These are phyloP conservation scores for Eulithis prunata DNA, from an alignment of 2,888 invertebrate genomes.

Conservation along the genomic window DNA sequence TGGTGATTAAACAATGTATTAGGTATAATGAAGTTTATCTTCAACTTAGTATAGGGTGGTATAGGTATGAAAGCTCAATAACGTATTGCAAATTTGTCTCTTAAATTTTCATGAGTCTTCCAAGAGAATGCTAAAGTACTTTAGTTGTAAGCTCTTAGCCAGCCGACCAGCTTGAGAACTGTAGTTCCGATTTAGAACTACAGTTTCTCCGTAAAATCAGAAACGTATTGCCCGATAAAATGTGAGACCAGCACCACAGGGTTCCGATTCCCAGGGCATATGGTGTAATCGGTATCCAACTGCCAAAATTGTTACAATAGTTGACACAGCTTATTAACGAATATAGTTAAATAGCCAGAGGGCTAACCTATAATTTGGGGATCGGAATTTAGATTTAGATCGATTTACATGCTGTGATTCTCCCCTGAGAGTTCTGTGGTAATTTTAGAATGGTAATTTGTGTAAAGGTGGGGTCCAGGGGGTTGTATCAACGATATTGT, in stretches of 20 bases:
- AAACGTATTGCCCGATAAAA: slow-evolving; percentile 17
- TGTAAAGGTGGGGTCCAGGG: slow-evolving; percentile 22
- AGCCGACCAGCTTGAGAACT: too few species aligned
- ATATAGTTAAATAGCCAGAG: slow-evolving; percentile 72
- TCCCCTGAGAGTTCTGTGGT: slow-evolving; percentile 48
- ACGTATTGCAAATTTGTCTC: too few species aligned
- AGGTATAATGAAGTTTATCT: too few species aligned
- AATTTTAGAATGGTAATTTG: slow-evolving; percentile 65
- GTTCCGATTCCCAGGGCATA: slow-evolving; percentile 55
- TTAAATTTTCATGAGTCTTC: too few species aligned
- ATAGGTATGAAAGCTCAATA: too few species aligned
- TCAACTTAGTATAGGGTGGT: too few species aligned
- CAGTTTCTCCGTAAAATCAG: not conserved
- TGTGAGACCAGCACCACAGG: slow-evolving; percentile 46
- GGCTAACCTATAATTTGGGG: slow-evolving; percentile 79
- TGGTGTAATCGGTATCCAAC: slow-evolving; percentile 59
- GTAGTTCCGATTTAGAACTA: not conserved
- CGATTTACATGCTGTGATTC: slow-evolving; percentile 70
- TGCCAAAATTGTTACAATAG: slow-evolving; percentile 66
- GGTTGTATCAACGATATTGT: not conserved
- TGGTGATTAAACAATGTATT: too few species aligned
- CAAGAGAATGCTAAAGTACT: too few species aligned
- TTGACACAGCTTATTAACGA: slow-evolving; percentile 75
- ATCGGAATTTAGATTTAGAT: slow-evolving; percentile 61
- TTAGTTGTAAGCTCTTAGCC: too few species aligned